Percentiles rank a stretch among this genome's conserved stretches.
Evolutionary conservation across 2,888 invertebrate genomes (phyloP).

Genomic region (Entomobrya multifasciata): DNA sequence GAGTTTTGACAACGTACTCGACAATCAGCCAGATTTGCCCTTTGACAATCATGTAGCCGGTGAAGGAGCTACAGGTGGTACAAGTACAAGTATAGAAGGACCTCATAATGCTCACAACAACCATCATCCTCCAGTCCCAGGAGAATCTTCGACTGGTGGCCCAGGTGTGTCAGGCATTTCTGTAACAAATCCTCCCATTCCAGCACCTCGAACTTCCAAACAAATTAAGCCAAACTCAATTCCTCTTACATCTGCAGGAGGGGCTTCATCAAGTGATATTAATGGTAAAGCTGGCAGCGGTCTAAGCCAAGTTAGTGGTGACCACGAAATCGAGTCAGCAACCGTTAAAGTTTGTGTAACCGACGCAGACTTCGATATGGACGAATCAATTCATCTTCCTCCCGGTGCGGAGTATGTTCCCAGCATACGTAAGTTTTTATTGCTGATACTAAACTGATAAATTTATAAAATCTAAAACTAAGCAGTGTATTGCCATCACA

Average conservation of each 20-base stretch:
- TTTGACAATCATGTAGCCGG: constrained; percentile 65
- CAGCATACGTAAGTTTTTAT: constrained; percentile 73
- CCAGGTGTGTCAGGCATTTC: constrained; percentile 14
- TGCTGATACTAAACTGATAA: too few relatives aligned
- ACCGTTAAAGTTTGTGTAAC: constrained; percentile 71
- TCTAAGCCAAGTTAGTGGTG: constrained; percentile 23
- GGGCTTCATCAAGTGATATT: neutral
- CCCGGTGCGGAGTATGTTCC: constrained; percentile 76
- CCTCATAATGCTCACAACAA: constrained; percentile 59
- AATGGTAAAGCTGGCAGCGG: constrained; percentile 30
- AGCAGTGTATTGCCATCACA: too few relatives aligned
- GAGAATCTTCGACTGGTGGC: constrained; percentile 15
- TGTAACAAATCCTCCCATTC: constrained; percentile 57
- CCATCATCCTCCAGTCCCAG: constrained; percentile 57
- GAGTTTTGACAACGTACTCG: constrained; percentile 77
- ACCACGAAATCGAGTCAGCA: constrained; percentile 10
- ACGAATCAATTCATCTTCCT: constrained; percentile 73
- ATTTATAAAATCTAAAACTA: too few relatives aligned
- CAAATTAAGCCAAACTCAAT: constrained; percentile 41
- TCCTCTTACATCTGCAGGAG: neutral
- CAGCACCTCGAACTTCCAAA: constrained; percentile 67
- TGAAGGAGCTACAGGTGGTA: constrained; percentile 15
- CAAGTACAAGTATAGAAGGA: constrained; percentile 40
- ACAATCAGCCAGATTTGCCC: constrained; percentile 65
- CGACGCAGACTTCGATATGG: constrained; percentile 73